phyloP scores from a whole-genome alignment of 2,888 invertebrate genomes.

The Ramazzottius varieornatus region DNA sequence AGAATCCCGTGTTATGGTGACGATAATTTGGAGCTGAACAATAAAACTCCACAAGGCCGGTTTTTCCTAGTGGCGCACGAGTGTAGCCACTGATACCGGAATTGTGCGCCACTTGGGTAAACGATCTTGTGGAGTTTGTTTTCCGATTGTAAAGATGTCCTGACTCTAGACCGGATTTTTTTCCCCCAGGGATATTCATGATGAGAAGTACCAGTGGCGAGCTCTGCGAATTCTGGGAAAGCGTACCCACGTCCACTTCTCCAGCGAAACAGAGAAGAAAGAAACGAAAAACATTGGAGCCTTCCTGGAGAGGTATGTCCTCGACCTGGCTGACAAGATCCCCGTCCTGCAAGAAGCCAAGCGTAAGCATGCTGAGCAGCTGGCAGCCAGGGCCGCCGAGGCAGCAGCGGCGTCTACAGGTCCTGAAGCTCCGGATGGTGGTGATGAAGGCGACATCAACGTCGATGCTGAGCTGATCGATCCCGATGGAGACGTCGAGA shows the following conservation, averaged over 20 bases:
- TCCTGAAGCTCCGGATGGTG: background rate
- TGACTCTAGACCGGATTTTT: background rate
- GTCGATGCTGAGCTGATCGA: no score
- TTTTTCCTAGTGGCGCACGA: no score
- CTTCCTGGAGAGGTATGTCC: background rate
- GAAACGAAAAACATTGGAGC: background rate
- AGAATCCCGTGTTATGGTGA: no score
- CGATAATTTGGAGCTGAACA: no score
- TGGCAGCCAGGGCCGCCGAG: background rate
- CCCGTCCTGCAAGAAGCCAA: background rate
- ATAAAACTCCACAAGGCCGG: no score
- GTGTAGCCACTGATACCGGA: no score
- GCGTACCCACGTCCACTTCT: conserved; percentile 1
- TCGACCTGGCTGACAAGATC: background rate
- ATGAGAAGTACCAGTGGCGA: conserved; percentile 1
- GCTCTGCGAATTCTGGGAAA: background rate
- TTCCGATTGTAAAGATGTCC: background rate
- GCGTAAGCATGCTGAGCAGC: background rate
- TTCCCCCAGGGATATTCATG: background rate
- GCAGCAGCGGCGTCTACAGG: background rate
- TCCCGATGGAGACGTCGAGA: no score
- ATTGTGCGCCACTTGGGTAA: background rate
- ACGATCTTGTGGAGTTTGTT: no score
- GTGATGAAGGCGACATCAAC: background rate
- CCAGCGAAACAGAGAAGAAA: background rate